Base-by-base conservation (phyloP, 2,113 vertebrate genomes). In the Arothron firmamentum region DNA sequence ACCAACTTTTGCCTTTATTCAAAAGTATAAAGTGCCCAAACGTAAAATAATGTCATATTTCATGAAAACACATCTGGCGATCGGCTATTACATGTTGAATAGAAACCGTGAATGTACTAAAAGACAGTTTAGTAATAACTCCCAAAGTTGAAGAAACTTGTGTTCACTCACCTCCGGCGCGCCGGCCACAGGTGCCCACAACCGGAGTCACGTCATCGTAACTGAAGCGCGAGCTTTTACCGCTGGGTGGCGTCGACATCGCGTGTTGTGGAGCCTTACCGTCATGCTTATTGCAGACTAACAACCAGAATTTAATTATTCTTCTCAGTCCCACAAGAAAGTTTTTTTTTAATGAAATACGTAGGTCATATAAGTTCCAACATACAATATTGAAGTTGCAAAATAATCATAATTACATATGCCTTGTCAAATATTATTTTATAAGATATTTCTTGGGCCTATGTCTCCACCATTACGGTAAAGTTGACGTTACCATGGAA, bases 401-500 rank as follows among this genome's bases (percentile, higher is more conserved):
- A 38, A 38, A 38, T 12, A 38, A 38, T 38, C 34, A 12, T 11
- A 12, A 38, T 38, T 38, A 38, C 11, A 12, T 38, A 38, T 11
- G 11, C 12, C 9, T 11, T 38, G 9, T 9, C 34, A 11, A 12
- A 1, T 38, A 12, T 38, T 47, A 13, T 12, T 21, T 45, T 34
- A 1, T 17, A 0, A 4, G 43, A 11, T 19, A 23, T 25, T 25
- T 5, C 0, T 23, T 6, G 31, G 49, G 47, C 46, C 18, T 19
- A 0, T 71, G 52, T 0, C 1, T 6, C 0, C 1, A 17, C 4
- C 41, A 49, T 75, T 85, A 86, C 72, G 78, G 85, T 75, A 75
- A 51, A 4, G 13, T 42, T 1, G 5, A 15, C 59, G 86, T 89
- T 88, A 52, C 86, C 88, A 89, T 89, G 86, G 82, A 88, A 89